Base-by-base conservation (phyloP, 2,113 vertebrate genomes). In the Halichoeres trimaculatus region DNA sequence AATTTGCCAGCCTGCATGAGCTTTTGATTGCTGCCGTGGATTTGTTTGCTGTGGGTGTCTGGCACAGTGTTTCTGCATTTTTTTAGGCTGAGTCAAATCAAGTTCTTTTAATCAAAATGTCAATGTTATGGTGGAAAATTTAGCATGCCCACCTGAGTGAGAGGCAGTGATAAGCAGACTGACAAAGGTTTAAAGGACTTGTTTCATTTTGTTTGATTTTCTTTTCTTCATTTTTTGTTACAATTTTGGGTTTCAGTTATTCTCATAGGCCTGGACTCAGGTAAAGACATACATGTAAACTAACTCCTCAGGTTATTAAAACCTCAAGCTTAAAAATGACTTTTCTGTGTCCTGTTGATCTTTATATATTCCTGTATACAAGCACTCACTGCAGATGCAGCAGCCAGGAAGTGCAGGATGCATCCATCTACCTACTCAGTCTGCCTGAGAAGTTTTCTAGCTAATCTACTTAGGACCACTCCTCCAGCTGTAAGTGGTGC, bases 21-120 rank as follows among this genome's bases (percentile, higher is more conserved):
- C 80, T 71, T 75, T 68, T 76, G 81, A 85, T 88, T 83, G 76
- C 72, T 23, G 74, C 55, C 24, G 45, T 57, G 65, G 62, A 55
- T 53, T 43, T 11, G 14, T 70, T 45, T 57, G 40, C 57, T 59
- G 47, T 50, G 36, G 48, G 51, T 62, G 35, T 70, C 43, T 67
- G 48, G 19, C 50, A 41, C 56, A 35, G 35, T 50, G 6, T 71
- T 60, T 45, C 30, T 48, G 20, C 2, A 1, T 43, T n/a, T n/a
- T 30, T 60, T 67, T 41, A 34, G 60, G 63, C 70, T 1, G 16
- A 57, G 52, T 64, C 10, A 50, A 40, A 61, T 62, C 51, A 41
- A 59, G 52, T 58, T 45, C 63, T 50, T 35, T 70, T 24, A 61
- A 36, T 80, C 45, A 65, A 70, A 47, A 48, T 48, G 19, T 20